Evolutionary conservation across 2,888 invertebrate species (phyloP), one percentile per base, ranked within the genome.

Genomic region (Microctonus brassicae): DNA sequence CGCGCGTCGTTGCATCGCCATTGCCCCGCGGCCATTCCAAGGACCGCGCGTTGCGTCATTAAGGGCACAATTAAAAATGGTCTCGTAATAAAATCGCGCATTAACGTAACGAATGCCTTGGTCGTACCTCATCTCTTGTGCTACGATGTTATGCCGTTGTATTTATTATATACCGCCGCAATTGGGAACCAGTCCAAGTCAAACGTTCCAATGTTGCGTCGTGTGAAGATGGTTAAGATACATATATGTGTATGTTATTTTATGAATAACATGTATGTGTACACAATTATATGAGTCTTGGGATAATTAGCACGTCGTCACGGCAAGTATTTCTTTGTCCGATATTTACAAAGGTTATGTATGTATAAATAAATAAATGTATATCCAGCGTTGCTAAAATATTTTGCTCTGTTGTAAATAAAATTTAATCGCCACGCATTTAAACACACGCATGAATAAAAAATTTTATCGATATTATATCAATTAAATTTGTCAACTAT

Each of bases 141-240:
- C 81, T 81, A 80, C 79, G 77, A 77, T 75, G 74, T 76, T 76
- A 42, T 78, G 79, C 80, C 80, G 77, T 78, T 78, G 81, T 82
- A 82, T 86, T 86, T 85, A 82, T 83, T n/a, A n/a, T n/a, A n/a
- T 81, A 82, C 83, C 70, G 70, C 76, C 75, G 84, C 85, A 85
- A 86, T 85, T 86, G 86, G 86, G 86, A 86, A 80, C 76, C 73
- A 77, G 82, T 85, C 85, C 86, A 86, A 85, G 78, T 82, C 81
- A 82, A 81, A 79, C 80, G 78, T 77, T 75, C 67, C 76, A 72
- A 78, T 75, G 73, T 72, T 72, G 39, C 69, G 39, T 39, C 57
- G 33, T 24, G 26, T 66, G 65, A 47, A 65, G 66, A 71, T 66
- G 61, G 20, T 61, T 61, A 20, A 47, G 33, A 22, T 52, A 42